These are phyloP conservation scores for Darevskia mixta DNA, from an alignment of 2,797 vertebrate genomes.

Conservation along the genomic window DNA sequence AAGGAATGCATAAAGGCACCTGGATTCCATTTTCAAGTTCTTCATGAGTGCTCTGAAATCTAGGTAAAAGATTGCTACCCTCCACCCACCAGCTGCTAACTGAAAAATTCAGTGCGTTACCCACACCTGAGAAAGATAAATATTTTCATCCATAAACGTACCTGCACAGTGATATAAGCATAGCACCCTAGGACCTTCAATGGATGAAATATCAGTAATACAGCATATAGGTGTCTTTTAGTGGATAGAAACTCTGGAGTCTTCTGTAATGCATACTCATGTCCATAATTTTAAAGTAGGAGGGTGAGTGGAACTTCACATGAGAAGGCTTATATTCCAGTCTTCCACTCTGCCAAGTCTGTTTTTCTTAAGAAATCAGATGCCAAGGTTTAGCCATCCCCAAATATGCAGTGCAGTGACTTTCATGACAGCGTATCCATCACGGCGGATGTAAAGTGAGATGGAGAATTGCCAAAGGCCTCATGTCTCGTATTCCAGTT, in stretches of 20 bases:
- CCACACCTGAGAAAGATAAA: not conserved
- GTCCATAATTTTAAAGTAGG: not conserved
- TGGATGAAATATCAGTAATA: not conserved
- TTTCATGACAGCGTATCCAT: not conserved
- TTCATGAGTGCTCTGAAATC: not conserved
- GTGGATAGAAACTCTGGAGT: not conserved
- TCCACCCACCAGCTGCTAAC: not conserved
- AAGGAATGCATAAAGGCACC: not conserved
- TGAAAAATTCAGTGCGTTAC: not conserved
- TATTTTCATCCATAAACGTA: not conserved
- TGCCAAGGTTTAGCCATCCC: not conserved
- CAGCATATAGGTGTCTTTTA: not conserved
- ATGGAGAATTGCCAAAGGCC: not conserved
- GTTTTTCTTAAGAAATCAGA: not conserved
- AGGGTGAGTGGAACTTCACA: not conserved
- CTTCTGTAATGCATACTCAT: not conserved
- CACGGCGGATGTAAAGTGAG: not conserved
- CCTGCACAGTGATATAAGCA: not conserved
- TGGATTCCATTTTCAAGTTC: conserved; percentile 10
- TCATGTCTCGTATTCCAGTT: not conserved
- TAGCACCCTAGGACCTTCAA: not conserved
- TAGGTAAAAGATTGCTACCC: not conserved
- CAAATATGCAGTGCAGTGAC: not conserved
- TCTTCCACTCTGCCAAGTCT: not conserved
- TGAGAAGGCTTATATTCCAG: not conserved